phyloP scores from a whole-genome alignment of 2,797 vertebrate species.

The Eptatretus atami region DNA sequence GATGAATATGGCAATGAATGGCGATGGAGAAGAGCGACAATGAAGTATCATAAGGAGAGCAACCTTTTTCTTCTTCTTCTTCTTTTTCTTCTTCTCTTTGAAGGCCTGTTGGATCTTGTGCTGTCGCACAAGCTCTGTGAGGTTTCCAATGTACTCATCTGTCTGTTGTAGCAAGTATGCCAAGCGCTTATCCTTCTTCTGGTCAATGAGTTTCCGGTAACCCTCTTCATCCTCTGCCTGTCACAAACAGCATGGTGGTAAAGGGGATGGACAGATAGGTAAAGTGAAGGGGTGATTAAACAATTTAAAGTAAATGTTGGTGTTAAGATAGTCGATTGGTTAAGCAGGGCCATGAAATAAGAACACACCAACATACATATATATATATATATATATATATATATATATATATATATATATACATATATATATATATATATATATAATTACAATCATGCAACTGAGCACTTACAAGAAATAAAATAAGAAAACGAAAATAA shows the following conservation, averaged over 20 bases:
- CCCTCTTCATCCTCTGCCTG: slow-evolving; percentile 93
- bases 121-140: slow-evolving; percentile 64
- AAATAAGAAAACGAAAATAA: not conserved
- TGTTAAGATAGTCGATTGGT: not conserved
- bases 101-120: slow-evolving; percentile 89
- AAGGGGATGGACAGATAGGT: too few relatives aligned
- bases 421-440: slow-evolving; percentile 3
- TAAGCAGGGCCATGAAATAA: slow-evolving; percentile 1
- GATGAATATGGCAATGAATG: too few relatives aligned
- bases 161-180: slow-evolving; percentile 33
- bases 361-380: too few relatives aligned
- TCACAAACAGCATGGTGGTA: too few relatives aligned
- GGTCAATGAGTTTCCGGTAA: slow-evolving; percentile 46
- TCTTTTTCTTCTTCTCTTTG: slow-evolving; percentile 74
- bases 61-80: slow-evolving; percentile 56
- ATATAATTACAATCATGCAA: too few relatives aligned
- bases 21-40: not conserved
- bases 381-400: too few relatives aligned
- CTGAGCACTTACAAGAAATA: too few relatives aligned
- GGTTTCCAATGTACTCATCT: slow-evolving; percentile 33
- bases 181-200: slow-evolving; percentile 32
- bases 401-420: too few relatives aligned
- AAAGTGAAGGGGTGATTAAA: too few relatives aligned
- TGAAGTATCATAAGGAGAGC: slow-evolving; percentile 6
- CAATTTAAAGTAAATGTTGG: too few relatives aligned